Base-by-base conservation (phyloP, 2,113 vertebrate genomes). In the Ameiurus melas region DNA sequence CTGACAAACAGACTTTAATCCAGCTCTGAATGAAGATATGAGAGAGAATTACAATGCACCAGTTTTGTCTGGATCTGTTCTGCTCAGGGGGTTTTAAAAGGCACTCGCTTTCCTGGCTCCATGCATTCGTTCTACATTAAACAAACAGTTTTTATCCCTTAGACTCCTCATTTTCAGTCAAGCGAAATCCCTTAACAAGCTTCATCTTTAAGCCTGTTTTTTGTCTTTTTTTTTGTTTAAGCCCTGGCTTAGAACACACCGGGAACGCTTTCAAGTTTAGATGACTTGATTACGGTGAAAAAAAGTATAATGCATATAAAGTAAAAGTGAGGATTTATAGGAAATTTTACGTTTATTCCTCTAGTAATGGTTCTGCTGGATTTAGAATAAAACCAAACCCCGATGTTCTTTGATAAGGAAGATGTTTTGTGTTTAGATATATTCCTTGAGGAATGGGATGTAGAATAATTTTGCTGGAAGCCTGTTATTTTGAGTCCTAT, bases 181-280 rank as follows among this genome's bases (percentile, higher is more conserved):
- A 93, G 93, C 93, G 93, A 92, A 93, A 93, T 93, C 93, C 92
- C 92, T 92, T 94, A 95, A 95, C 90, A 91, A 95, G 94, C 94
- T 94, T 95, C 95, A 94, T 95, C 94, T 94, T 94, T 95, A 94
- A 95, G 94, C 94, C 89, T 88, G 36, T 73, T 85, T 83, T 85
- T 25, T 68, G 47, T 22, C 30, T n/a, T 80, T 88, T 53, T 53
- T 82, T 87, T 66, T 58, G 73, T 47, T 73, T 78, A 94, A 93
- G 94, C 94, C 94, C 94, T 95, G 94, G 95, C 95, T 95, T 92
- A 91, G 94, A 94, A 95, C 92, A 95, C 94, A 94, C 78, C 91
- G 83, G 91, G 93, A 93, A 93, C 92, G 92, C 93, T 95, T 95
- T 94, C 93, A 94, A 93, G 93, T 94, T 92, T 89, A 93, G 87